Percentiles rank a stretch among this genome's conserved stretches.
These are phyloP conservation scores for Dastarcus helophoroides DNA, from an alignment of 2,888 invertebrate species.

Conservation along the genomic window DNA sequence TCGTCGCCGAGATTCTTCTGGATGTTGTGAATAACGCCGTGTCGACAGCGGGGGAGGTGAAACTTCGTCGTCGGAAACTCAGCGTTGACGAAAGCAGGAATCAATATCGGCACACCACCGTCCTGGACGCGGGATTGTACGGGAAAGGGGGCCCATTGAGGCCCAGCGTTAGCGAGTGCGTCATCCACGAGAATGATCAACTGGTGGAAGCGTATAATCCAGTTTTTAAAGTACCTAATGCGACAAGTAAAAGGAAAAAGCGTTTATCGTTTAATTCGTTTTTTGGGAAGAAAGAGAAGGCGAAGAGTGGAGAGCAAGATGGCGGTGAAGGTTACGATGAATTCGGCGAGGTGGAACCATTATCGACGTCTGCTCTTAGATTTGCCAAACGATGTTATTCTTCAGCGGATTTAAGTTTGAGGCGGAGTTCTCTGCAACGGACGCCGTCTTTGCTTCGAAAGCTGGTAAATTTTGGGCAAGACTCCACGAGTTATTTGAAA, in stretches of 20 bases:
- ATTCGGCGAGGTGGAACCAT: conserved; percentile 12
- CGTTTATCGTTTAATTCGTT: conserved; percentile 23
- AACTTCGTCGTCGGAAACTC: conserved; percentile 9
- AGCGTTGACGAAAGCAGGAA: conserved; percentile 5
- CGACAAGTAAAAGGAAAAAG: conserved; percentile 18
- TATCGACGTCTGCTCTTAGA: not conserved
- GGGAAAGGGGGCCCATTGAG: conserved; percentile 18
- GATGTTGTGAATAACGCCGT: conserved; percentile 18
- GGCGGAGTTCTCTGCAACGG: conserved; percentile 16
- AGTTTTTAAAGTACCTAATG: conserved; percentile 6
- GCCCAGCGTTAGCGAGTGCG: conserved; percentile 17
- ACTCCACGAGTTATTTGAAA: conserved; percentile 27
- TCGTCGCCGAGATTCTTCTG: conserved; percentile 14
- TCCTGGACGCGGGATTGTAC: conserved; percentile 13
- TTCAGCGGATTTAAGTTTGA: conserved; percentile 23
- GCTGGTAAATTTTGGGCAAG: conserved; percentile 25
- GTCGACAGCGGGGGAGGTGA: conserved; percentile 15
- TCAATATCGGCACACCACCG: too few relatives aligned
- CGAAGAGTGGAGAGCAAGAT: conserved; percentile 19
- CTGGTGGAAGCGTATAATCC: conserved; percentile 13
- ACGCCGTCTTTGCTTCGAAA: conserved; percentile 31
- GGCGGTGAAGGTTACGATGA: conserved; percentile 20
- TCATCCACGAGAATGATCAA: conserved; percentile 19
- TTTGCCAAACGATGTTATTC: conserved; percentile 14
- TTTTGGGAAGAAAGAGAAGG: conserved; percentile 22